Conservation (phyloP, 2,888 invertebrate species). For the Drosophila recens region DNA sequence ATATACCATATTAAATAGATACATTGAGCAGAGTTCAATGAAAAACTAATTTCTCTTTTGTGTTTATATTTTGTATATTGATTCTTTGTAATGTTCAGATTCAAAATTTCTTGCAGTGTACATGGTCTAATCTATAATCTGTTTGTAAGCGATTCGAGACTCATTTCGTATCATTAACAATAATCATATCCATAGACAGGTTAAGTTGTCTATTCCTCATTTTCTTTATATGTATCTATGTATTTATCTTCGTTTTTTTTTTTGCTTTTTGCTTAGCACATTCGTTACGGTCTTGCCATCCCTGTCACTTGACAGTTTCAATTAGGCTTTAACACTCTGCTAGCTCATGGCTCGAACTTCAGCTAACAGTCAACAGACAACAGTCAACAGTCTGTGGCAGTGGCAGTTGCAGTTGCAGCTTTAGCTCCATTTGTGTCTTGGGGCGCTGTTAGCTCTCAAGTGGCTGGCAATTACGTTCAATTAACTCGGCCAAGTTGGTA, state of each 20-base stretch:
- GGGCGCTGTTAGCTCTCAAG: conserved; percentile 71
- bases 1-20: no score
- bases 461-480: conserved; percentile 79
- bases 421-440: conserved; percentile 45
- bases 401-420: not conserved
- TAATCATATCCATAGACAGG: conserved; percentile 44
- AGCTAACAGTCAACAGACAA: conserved; percentile 3
- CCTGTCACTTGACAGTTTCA: conserved; percentile 60
- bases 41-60: no score
- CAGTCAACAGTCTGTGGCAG: not conserved
- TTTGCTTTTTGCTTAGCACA: conserved; percentile 19
- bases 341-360: conserved; percentile 28
- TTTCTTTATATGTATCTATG: conserved; percentile 10
- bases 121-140: conserved; percentile 15
- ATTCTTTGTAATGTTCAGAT: not conserved
- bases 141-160: conserved; percentile 3
- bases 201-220: conserved; percentile 10
- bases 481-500: conserved; percentile 78
- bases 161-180: conserved; percentile 41
- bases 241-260: not conserved
- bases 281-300: conserved; percentile 35
- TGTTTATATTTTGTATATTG: not conserved
- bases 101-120: conserved; percentile 17
- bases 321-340: conserved; percentile 63
- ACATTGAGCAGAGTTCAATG: no score